phyloP scores from a whole-genome alignment of 2,888 invertebrate species.

The Hemaris fuciformis region DNA sequence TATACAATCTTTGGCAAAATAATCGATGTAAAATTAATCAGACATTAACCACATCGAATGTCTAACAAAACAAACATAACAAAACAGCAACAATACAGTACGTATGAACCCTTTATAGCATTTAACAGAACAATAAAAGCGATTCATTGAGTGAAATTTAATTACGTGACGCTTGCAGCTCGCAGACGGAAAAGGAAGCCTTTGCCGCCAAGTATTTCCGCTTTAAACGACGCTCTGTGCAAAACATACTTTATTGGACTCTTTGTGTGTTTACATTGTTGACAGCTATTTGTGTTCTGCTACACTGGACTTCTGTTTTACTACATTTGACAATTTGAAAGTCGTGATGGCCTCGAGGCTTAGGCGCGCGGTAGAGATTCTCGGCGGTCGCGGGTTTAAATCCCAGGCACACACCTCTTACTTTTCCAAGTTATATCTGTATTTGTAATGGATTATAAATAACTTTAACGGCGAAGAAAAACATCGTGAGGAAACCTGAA shows the following conservation, averaged over 20 bases:
- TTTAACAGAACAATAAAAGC: constrained; percentile 1
- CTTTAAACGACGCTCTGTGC: constrained; percentile 8
- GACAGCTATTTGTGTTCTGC: background rate
- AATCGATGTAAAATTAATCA: no score
- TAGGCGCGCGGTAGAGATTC: no score
- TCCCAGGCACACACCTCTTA: no score
- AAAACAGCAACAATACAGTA: background rate
- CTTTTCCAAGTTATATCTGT: no score
- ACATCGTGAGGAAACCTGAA: no score
- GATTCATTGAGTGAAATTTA: constrained; percentile 12
- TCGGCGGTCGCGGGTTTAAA: no score
- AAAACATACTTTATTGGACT: constrained; percentile 1
- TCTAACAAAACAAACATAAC: no score
- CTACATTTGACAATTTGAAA: background rate
- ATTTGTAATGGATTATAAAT: no score
- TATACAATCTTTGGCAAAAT: no score
- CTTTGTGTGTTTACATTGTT: background rate
- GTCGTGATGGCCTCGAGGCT: no score
- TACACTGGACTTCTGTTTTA: no score
- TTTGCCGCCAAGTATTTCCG: constrained; percentile 12
- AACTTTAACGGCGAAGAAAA: no score
- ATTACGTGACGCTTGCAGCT: constrained; percentile 7
- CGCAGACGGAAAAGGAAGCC: constrained; percentile 14
- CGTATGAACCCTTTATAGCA: background rate
- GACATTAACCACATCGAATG: background rate